Percentiles rank a stretch among this genome's conserved stretches.
Conservation (phyloP, 2,113 vertebrate genomes). For the Pachypanchax playfairii region DNA sequence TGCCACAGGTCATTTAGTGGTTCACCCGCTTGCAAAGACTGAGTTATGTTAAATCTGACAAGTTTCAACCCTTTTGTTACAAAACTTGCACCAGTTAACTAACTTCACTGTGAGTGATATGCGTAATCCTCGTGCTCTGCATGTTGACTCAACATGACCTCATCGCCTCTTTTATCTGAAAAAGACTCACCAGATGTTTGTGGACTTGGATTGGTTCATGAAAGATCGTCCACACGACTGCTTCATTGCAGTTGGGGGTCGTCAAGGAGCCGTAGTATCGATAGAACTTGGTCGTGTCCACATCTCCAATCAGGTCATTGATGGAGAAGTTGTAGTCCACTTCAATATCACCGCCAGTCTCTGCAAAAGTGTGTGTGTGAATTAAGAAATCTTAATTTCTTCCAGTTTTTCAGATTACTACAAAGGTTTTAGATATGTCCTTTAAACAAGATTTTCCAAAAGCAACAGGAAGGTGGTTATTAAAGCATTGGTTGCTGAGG, state of each 20-base stretch:
- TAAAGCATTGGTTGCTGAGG: neutral
- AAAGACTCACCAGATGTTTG: slow-evolving; percentile 52
- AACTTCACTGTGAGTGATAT: too few relatives aligned
- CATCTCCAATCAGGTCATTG: slow-evolving; percentile 64
- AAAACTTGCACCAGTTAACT: neutral
- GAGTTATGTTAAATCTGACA: neutral
- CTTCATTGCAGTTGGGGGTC: slow-evolving; percentile 71
- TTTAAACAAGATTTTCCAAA: neutral
- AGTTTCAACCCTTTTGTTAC: neutral
- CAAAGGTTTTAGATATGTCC: neutral
- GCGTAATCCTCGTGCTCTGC: neutral
- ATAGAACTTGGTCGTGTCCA: slow-evolving; percentile 71
- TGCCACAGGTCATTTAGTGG: neutral
- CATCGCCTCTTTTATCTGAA: too few relatives aligned
- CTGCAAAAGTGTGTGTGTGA: slow-evolving; percentile 6
- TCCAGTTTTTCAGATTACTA: neutral
- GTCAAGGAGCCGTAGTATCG: slow-evolving; percentile 81
- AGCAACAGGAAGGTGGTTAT: neutral
- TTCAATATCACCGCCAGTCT: neutral
- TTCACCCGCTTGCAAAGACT: neutral
- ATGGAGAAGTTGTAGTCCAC: slow-evolving; percentile 56
- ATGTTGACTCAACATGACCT: neutral
- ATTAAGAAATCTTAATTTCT: neutral
- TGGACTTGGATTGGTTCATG: slow-evolving; percentile 68
- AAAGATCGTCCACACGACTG: slow-evolving; percentile 81